Evolutionary conservation across 2,113 vertebrate species (phyloP).

Genomic region (Mugil cephalus): DNA sequence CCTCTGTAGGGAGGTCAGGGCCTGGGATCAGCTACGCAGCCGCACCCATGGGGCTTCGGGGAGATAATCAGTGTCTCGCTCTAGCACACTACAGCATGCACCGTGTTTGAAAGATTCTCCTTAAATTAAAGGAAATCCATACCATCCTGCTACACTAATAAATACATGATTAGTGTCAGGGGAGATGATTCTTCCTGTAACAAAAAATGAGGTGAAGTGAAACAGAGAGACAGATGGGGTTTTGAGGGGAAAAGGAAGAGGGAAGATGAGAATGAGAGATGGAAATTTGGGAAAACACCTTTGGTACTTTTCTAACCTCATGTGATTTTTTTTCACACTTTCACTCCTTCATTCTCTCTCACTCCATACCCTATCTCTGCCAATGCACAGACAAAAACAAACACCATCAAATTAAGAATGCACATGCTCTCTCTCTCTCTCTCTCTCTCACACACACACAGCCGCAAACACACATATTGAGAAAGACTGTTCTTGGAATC

Average conservation of each 20-base stretch:
- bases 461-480: conserved; percentile 6
- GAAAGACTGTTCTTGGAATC: conserved; percentile 46
- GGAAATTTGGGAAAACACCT: conserved; percentile 17
- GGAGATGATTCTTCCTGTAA: neutral
- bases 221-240: neutral
- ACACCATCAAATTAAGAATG: conserved; percentile 44
- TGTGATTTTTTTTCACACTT: conserved; percentile 14
- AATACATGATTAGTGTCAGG: neutral
- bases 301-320: conserved; percentile 2
- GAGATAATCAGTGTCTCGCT: neutral
- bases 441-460: conserved; percentile 10
- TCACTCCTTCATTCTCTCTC: conserved; percentile 7
- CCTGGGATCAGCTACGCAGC: neutral
- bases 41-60: neutral
- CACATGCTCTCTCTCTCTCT: conserved; percentile 9
- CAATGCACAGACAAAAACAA: conserved; percentile 28
- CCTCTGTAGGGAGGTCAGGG: neutral
- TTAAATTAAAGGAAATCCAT: neutral
- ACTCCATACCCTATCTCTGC: conserved; percentile 5
- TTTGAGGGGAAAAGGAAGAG: neutral
- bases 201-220: neutral
- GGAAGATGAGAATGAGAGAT: neutral
- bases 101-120: neutral
- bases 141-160: neutral
- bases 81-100: conserved; percentile 13